These are phyloP conservation scores for Agrochola macilenta DNA, from an alignment of 2,888 invertebrate species.

Conservation along the genomic window DNA sequence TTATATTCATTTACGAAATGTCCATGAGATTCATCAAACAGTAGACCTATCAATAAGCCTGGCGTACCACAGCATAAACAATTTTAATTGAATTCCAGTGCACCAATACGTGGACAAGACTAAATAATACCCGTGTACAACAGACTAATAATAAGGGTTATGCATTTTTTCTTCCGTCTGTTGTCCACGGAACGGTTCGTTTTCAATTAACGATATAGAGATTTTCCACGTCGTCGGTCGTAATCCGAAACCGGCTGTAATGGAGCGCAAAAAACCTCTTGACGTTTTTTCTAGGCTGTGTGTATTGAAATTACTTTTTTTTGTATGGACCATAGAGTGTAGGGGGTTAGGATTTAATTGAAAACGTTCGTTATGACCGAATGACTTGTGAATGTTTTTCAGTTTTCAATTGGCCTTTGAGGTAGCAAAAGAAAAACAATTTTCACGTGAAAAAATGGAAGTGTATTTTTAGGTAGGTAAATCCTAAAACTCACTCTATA, in stretches of 20 bases:
- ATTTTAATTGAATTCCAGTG: slow-evolving; percentile 11
- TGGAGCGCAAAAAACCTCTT: slow-evolving; percentile 75
- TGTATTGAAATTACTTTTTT: slow-evolving; percentile 61
- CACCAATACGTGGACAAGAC: not conserved
- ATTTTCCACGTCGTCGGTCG: slow-evolving; percentile 77
- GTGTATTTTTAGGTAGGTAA: not conserved
- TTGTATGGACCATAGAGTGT: slow-evolving; percentile 24
- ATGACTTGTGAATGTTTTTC: slow-evolving; percentile 37
- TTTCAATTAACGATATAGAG: slow-evolving; percentile 85
- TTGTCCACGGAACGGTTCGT: slow-evolving; percentile 71
- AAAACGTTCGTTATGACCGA: slow-evolving; percentile 50
- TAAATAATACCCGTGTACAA: slow-evolving; percentile 10
- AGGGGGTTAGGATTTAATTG: slow-evolving; percentile 58
- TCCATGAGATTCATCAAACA: not conserved
- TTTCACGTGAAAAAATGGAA: not conserved
- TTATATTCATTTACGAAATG: slow-evolving; percentile 3
- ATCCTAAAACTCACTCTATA: not conserved
- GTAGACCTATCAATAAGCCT: not conserved
- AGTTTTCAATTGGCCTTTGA: not conserved
- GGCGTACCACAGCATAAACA: not conserved
- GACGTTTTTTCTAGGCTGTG: slow-evolving; percentile 62
- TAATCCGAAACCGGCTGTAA: slow-evolving; percentile 75
- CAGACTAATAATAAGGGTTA: slow-evolving; percentile 31
- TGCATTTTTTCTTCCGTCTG: slow-evolving; percentile 54
- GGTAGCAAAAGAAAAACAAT: not conserved